A percentile compares a stretch with the other conserved stretches of the same genome.
These are phyloP conservation scores for Leuciscus waleckii DNA, from an alignment of 2,797 vertebrate genomes.

Conservation along the genomic window DNA sequence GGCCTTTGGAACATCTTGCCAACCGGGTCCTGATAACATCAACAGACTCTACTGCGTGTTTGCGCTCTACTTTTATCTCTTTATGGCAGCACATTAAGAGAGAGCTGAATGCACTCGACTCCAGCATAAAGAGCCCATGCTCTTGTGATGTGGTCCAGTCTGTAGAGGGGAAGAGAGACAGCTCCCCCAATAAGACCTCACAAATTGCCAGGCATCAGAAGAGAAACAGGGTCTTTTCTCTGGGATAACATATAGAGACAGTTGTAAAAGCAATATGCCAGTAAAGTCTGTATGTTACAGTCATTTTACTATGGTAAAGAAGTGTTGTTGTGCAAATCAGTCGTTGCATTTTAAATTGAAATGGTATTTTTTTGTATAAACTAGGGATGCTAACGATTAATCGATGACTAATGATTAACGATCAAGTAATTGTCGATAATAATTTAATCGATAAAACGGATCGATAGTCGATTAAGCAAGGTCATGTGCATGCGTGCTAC, in stretches of 20 bases:
- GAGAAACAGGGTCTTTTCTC: not conserved
- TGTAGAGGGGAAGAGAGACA: not conserved
- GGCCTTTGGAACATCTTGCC: conserved; percentile 44
- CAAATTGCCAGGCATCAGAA: conserved; percentile 5
- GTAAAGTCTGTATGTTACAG: not conserved
- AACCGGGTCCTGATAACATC: conserved; percentile 39
- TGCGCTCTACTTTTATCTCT: conserved; percentile 28
- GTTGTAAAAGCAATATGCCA: conserved; percentile 10
- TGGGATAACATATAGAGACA: not conserved
- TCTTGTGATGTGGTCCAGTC: conserved; percentile 47
- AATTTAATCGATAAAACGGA: too few relatives aligned
- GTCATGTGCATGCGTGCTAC: too few relatives aligned
- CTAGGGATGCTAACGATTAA: too few relatives aligned
- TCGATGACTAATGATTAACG: too few relatives aligned
- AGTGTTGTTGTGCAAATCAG: not conserved
- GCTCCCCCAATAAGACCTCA: conserved; percentile 4
- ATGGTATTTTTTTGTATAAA: not conserved
- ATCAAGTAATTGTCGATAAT: too few relatives aligned
- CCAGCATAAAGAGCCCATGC: conserved; percentile 1
- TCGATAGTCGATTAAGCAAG: too few relatives aligned
- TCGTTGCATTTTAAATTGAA: not conserved
- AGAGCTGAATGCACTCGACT: conserved; percentile 16
- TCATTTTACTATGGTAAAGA: not conserved
- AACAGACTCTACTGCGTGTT: conserved; percentile 30
- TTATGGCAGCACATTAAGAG: conserved; percentile 17